A percentile compares a stretch with the other conserved stretches of the same genome.
phyloP scores from a whole-genome alignment of 2,797 vertebrate genomes.

The Labeo calbasu region DNA sequence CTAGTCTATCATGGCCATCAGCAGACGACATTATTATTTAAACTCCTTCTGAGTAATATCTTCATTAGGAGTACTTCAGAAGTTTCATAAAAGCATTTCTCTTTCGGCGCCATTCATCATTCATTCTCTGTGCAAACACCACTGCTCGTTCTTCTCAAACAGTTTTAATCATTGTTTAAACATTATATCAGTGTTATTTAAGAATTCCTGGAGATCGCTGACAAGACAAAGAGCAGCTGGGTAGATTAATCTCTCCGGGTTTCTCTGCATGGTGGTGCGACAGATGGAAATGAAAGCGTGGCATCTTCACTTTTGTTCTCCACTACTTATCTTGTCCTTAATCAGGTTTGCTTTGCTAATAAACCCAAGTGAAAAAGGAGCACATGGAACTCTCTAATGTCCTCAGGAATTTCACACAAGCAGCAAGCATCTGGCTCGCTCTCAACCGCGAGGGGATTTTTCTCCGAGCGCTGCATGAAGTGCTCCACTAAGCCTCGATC shows the following conservation, averaged over 20 bases:
- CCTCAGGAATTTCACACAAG: constrained; percentile 23
- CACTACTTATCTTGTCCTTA: constrained; percentile 66
- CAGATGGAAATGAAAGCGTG: constrained; percentile 74
- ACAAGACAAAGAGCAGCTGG: constrained; percentile 68
- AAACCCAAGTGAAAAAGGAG: constrained; percentile 59
- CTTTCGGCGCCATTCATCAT: constrained; percentile 4
- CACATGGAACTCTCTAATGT: constrained; percentile 16
- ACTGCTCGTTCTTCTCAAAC: constrained; percentile 3
- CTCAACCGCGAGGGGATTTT: background rate
- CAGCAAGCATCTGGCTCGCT: constrained; percentile 20
- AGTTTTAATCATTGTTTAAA: constrained; percentile 47
- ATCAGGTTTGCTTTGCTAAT: constrained; percentile 62
- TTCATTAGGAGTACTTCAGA: constrained; percentile 31
- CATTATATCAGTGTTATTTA: constrained; percentile 50
- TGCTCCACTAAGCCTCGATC: constrained; percentile 68
- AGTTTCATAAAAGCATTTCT: constrained; percentile 16
- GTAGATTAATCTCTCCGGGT: constrained; percentile 68
- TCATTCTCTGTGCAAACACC: constrained; percentile 15
- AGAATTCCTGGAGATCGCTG: constrained; percentile 53
- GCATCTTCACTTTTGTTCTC: constrained; percentile 67
- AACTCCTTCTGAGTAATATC: constrained; percentile 23
- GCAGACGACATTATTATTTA: constrained; percentile 17
- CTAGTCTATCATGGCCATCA: constrained; percentile 42
- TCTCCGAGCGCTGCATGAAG: constrained; percentile 25
- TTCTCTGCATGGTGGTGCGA: constrained; percentile 56